phyloP scores from a whole-genome alignment of 2,113 vertebrate genomes.

The Misgurnus mizolepis region DNA sequence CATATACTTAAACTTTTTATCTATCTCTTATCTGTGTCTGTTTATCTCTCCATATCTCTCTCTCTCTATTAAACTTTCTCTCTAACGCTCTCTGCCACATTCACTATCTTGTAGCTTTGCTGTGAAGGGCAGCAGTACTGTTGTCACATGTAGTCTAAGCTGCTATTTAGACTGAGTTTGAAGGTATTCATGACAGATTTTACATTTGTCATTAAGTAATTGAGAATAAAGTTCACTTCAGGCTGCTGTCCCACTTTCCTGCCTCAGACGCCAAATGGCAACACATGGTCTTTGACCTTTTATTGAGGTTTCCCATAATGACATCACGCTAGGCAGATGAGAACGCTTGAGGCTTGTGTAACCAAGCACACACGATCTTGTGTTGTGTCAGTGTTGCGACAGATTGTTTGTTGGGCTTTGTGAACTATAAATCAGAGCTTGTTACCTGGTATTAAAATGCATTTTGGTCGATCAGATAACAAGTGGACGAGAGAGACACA shows the following conservation, averaged over 20 bases:
- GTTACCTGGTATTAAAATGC: no score
- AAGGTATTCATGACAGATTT: neutral
- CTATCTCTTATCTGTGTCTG: neutral
- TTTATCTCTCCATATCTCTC: neutral
- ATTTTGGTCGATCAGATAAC: no score
- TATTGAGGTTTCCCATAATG: slow-evolving; percentile 16
- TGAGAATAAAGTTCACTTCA: slow-evolving; percentile 34
- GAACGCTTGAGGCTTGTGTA: neutral
- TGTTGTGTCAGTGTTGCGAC: neutral
- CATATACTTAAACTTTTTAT: slow-evolving; percentile 44
- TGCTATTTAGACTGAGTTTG: slow-evolving; percentile 12
- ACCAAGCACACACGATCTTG: slow-evolving; percentile 3
- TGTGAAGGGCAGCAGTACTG: slow-evolving; percentile 4
- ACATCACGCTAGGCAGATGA: neutral
- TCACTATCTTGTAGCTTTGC: slow-evolving; percentile 23
- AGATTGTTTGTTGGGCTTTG: neutral
- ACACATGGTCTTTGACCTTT: slow-evolving; percentile 36
- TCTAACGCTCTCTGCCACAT: neutral
- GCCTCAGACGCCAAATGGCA: neutral
- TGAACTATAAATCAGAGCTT: slow-evolving; percentile 17
- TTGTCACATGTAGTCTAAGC: slow-evolving; percentile 16
- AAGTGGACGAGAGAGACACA: no score
- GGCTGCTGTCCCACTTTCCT: slow-evolving; percentile 38
- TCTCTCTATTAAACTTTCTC: neutral
- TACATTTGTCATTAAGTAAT: neutral